Base-by-base conservation (phyloP, 2,888 invertebrate genomes). In the Alviniconcha strummeri region DNA sequence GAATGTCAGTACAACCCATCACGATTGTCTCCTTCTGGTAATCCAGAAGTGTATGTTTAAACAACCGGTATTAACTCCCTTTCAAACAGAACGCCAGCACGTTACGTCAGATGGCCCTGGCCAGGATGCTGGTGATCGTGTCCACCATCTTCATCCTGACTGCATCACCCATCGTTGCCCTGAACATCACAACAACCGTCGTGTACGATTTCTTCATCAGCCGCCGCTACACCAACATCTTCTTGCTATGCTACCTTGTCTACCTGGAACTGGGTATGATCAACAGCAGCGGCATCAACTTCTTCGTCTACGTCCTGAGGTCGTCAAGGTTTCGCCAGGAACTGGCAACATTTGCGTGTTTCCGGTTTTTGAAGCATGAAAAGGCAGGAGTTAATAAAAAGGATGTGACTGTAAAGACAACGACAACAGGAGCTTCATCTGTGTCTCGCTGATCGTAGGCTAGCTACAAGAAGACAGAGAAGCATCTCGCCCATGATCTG, bases 231-330 rank as follows among this genome's bases (percentile, higher is more conserved):
- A 19, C 56, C 55, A 77, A 71, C 69, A 52, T 82, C 19, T 82
- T 76, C 56, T 69, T 82, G 82, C 77, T 67, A 4, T 19, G 55
- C 2, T 64, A 77, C 69, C 36, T 36, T 13, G 19, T 77, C 54
- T n/a, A 55, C 57, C 15, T 76, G 11, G 76, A 15, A 11, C 64
- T 82, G 57, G 77, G 77, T 7, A 76, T 77, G 77, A 3, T 82
- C 82, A 82, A 82, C 69, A 57, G 60, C 78, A 54, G 69, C 71
- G 36, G 36, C 36, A 19, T 82, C 69, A 82, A 69, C 54, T 82
- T 82, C 71, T 77, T 77, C 17, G 77, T 82, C 67, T 82, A 82
- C n/a, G 11, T 77, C 56, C 52, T 19, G 69, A 54, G 77, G n/a
- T 81, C 81, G n/a, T 81, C 81, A 9, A 67, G 72, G 36, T 81